Conservation (phyloP, 2,113 vertebrate genomes). For the Gallinago jamesoni region DNA sequence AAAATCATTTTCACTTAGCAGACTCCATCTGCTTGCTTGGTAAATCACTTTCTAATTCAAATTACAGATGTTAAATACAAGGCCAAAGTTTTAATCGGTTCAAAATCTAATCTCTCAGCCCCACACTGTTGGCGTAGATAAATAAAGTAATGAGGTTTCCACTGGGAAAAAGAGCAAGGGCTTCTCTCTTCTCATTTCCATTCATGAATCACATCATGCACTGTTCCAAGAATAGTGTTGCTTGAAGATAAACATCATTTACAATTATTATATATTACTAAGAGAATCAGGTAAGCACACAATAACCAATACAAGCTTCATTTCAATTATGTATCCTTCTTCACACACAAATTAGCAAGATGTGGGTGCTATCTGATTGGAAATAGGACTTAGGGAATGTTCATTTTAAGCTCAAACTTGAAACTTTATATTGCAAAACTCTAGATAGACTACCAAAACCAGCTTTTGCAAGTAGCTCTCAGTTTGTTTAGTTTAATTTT, state of each 20-base stretch:
- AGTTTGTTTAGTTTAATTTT: conserved; percentile 8
- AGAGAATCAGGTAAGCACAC: not conserved
- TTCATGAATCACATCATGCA: not conserved
- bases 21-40: not conserved
- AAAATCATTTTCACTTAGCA: not conserved
- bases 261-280: not conserved
- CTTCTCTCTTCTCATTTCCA: not conserved
- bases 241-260: not conserved
- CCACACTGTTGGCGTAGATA: accelerated
- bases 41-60: not conserved
- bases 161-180: not conserved
- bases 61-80: not conserved
- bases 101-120: not conserved
- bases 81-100: not conserved
- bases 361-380: not conserved
- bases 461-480: not conserved
- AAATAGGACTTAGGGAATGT: not conserved
- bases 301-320: not conserved
- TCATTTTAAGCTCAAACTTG: not conserved
- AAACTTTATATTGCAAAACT: not conserved
- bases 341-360: not conserved
- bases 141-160: not conserved
- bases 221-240: not conserved
- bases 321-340: not conserved
- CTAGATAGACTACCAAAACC: not conserved